phyloP scores from a whole-genome alignment of 2,113 vertebrate species.

The Python bivittatus region DNA sequence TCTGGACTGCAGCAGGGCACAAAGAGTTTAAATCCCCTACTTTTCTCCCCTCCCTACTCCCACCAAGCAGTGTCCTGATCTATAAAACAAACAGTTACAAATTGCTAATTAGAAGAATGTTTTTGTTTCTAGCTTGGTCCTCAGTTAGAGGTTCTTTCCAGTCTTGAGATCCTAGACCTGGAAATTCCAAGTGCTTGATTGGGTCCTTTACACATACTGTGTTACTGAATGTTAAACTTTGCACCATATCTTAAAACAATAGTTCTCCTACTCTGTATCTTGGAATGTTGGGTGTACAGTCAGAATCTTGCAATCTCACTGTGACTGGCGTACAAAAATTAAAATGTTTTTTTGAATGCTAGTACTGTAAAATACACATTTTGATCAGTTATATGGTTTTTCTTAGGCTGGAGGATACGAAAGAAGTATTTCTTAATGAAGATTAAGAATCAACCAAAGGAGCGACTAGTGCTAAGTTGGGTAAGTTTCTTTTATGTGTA shows the following conservation, averaged over 20 bases:
- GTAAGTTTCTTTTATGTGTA: slow-evolving; percentile 68
- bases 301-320: neutral
- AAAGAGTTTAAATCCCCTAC: neutral
- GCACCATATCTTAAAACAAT: neutral
- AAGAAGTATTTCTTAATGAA: slow-evolving; percentile 96
- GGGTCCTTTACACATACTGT: neutral
- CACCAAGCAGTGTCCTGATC: neutral
- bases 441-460: slow-evolving; percentile 94
- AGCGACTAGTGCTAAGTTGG: slow-evolving; percentile 92
- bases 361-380: neutral
- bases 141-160: neutral
- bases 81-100: neutral
- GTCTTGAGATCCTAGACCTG: neutral
- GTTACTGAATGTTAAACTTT: neutral
- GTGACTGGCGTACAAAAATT: slow-evolving; percentile 10
- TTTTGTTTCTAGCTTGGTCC: neutral
- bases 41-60: neutral
- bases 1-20: neutral
- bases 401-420: slow-evolving; percentile 92
- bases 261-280: too few relatives aligned
- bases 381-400: neutral
- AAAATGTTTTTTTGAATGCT: neutral
- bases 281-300: neutral
- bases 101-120: neutral
- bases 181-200: neutral